phyloP scores from a whole-genome alignment of 2,797 vertebrate genomes.

The Rhinella marina region DNA sequence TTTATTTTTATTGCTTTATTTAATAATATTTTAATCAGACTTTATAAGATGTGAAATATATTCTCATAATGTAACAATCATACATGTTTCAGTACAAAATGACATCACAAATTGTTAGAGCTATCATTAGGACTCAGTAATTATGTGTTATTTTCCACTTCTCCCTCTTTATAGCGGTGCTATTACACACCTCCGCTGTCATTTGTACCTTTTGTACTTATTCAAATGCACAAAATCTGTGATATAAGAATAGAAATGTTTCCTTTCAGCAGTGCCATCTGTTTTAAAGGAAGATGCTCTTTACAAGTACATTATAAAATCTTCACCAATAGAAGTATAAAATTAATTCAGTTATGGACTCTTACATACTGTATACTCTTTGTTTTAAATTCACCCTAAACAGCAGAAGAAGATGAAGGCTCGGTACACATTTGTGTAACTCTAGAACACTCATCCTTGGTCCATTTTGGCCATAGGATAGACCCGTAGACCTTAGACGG shows the following conservation, averaged over 20 bases:
- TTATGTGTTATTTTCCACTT: slow-evolving; percentile 11
- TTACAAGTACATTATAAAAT: neutral
- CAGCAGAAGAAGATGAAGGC: neutral
- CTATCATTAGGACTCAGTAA: neutral
- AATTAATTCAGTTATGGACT: neutral
- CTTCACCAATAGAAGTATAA: neutral
- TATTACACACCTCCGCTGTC: slow-evolving; percentile 5
- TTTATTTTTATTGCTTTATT: too few relatives aligned
- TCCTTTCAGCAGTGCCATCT: neutral
- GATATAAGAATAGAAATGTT: neutral
- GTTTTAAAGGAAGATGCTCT: neutral
- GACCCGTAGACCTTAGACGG: too few relatives aligned
- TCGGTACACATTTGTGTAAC: neutral
- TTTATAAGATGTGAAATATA: neutral
- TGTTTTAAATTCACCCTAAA: neutral
- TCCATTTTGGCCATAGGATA: neutral
- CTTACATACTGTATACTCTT: neutral
- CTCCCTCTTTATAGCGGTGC: neutral
- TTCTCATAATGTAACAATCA: neutral
- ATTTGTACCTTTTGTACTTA: neutral
- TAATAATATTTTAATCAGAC: neutral
- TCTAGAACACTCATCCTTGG: neutral
- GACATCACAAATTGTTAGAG: neutral
- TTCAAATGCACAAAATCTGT: neutral
- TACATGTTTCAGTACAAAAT: neutral